phyloP scores from a whole-genome alignment of 2,113 vertebrate genomes.

The Serilophus lunatus region DNA sequence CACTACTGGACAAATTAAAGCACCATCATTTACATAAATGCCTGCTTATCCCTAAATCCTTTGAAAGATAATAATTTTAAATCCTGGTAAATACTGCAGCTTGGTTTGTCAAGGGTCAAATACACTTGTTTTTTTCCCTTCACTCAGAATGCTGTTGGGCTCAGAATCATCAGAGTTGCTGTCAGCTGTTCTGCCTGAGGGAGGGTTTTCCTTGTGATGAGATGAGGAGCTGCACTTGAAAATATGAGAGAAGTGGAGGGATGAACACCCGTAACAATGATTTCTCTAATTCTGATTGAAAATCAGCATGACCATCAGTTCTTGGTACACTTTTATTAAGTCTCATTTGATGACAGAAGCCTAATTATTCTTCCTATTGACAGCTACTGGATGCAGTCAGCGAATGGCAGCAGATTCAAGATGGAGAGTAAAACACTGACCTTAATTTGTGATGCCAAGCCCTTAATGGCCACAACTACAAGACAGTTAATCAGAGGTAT shows the following conservation, averaged over 20 bases:
- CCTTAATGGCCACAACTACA: background rate
- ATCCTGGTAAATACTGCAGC: background rate
- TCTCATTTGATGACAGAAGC: background rate
- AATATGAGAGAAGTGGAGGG: background rate
- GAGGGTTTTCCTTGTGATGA: background rate
- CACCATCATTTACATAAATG: slow-evolving; percentile 44
- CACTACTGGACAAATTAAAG: slow-evolving; percentile 15
- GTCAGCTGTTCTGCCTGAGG: slow-evolving; percentile 12
- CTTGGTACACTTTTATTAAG: background rate
- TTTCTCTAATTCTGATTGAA: slow-evolving; percentile 16
- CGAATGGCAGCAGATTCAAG: background rate
- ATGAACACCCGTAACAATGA: background rate
- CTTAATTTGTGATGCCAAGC: background rate
- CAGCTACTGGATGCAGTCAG: background rate
- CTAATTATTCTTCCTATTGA: slow-evolving; percentile 15
- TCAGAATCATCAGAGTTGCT: slow-evolving; percentile 11
- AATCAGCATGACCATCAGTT: background rate
- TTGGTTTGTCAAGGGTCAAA: slow-evolving; percentile 5
- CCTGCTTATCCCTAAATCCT: slow-evolving; percentile 17
- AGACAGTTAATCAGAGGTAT: background rate
- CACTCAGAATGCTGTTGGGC: background rate
- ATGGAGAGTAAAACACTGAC: background rate
- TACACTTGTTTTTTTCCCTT: background rate
- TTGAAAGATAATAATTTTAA: slow-evolving; percentile 26
- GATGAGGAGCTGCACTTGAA: background rate